These are phyloP conservation scores for Eristalis tenax DNA, from an alignment of 2,888 invertebrate species.

Conservation along the genomic window DNA sequence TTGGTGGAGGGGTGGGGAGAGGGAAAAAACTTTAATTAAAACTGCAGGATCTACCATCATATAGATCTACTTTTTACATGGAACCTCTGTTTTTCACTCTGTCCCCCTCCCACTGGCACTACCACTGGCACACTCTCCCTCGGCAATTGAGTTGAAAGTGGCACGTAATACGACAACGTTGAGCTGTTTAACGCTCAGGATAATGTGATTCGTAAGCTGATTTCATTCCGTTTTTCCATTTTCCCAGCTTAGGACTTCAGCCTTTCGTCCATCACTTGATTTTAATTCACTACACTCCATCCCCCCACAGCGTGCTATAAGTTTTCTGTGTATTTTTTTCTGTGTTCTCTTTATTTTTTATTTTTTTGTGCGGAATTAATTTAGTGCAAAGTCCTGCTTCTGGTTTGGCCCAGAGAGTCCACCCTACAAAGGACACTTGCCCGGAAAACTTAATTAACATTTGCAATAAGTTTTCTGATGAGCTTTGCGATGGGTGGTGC, in stretches of 20 bases:
- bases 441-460: conserved; percentile 70
- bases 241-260: conserved; percentile 26
- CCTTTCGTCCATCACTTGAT: conserved; percentile 23
- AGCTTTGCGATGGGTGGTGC: conserved; percentile 39
- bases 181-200: conserved; percentile 50
- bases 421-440: conserved; percentile 46
- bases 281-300: neutral
- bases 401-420: conserved; percentile 36
- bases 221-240: conserved; percentile 34
- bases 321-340: neutral
- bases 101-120: neutral
- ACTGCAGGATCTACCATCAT: conserved; percentile 19
- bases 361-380: conserved; percentile 50
- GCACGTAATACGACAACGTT: conserved; percentile 22
- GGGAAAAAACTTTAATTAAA: conserved; percentile 66
- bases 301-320: neutral
- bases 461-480: conserved; percentile 68
- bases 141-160: neutral
- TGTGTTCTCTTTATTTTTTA: neutral
- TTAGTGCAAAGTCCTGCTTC: conserved; percentile 64
- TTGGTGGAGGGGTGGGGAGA: conserved; percentile 5
- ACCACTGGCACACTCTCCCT: neutral
- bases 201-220: conserved; percentile 58
- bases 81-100: conserved; percentile 24
- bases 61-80: conserved; percentile 19